Evolutionary conservation across 2,113 vertebrate species (phyloP).

Genomic region (Nibea albiflora): DNA sequence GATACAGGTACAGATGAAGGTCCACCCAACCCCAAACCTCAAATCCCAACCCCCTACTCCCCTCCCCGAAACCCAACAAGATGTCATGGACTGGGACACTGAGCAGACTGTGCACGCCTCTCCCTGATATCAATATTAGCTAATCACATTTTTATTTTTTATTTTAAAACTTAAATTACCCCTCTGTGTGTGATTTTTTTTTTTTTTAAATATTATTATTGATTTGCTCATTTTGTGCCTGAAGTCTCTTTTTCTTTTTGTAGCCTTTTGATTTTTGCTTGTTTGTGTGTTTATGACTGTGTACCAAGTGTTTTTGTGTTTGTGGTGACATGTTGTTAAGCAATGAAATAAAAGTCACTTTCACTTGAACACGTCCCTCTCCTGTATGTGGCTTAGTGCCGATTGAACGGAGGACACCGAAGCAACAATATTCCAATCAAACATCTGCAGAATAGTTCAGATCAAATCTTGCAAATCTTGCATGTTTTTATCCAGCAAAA

Average conservation of each 20-base stretch:
- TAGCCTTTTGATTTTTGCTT: conserved; percentile 32
- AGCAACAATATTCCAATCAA: conserved; percentile 20
- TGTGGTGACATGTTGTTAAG: conserved; percentile 66
- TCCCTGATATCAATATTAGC: conserved; percentile 11
- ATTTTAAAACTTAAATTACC: conserved; percentile 1
- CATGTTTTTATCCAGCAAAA: conserved; percentile 21
- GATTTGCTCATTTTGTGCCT: conserved; percentile 43
- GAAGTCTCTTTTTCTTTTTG: conserved; percentile 18
- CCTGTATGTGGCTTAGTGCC: conserved; percentile 78
- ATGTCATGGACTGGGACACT: conserved; percentile 65
- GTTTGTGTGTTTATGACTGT: conserved; percentile 65
- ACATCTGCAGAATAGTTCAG: conserved; percentile 9
- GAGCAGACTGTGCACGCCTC: conserved; percentile 47
- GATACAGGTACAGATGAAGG: conserved; percentile 88
- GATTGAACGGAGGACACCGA: conserved; percentile 54
- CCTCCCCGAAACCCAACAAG: conserved; percentile 58
- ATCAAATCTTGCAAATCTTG: conserved; percentile 33
- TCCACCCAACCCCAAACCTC: conserved; percentile 32
- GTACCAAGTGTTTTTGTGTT: conserved; percentile 61
- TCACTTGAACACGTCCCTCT: conserved; percentile 74
- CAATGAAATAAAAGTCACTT: conserved; percentile 82
- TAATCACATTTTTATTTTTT: conserved; percentile 48
- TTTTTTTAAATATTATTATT: not conserved
- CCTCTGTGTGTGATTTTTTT: conserved; percentile 30
- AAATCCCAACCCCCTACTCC: conserved; percentile 1